These are phyloP conservation scores for Epizoanthus fatuus DNA, from an alignment of 92 coral and sea anemone species.

Conservation along the genomic window DNA sequence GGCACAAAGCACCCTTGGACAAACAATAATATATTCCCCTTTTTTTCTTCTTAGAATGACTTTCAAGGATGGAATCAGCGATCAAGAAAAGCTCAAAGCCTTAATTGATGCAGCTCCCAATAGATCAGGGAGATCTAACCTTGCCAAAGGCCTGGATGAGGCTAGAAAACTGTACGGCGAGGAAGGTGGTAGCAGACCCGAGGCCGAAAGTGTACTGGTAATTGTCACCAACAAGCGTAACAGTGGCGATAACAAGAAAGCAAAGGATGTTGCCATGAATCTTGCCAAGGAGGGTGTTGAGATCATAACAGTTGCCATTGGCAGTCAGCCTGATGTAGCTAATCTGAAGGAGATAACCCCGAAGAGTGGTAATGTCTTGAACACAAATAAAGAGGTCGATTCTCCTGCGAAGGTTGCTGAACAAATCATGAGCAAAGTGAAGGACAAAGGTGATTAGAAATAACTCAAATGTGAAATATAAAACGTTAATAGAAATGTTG, in stretches of 20 bases:
- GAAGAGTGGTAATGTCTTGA: slow-evolving; percentile 26
- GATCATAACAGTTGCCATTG: slow-evolving; percentile 49
- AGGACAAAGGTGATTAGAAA: slow-evolving; percentile 23
- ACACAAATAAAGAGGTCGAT: slow-evolving; percentile 41
- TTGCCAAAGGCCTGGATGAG: slow-evolving; percentile 50
- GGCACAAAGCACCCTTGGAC: no score
- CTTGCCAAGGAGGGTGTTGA: slow-evolving; percentile 37
- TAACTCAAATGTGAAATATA: not conserved
- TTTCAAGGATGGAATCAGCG: slow-evolving; percentile 45
- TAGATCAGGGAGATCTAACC: slow-evolving; percentile 37
- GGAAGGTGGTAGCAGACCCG: not conserved
- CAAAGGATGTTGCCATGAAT: slow-evolving; percentile 13
- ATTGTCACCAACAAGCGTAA: slow-evolving; percentile 31
- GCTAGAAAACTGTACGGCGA: slow-evolving; percentile 20
- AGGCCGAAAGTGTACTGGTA: slow-evolving; percentile 15
- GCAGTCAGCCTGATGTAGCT: slow-evolving; percentile 25
- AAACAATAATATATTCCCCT: no score
- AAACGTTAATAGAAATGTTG: not conserved
- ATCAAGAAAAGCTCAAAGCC: slow-evolving; percentile 37
- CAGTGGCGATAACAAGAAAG: slow-evolving; percentile 2
- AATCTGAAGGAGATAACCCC: slow-evolving; percentile 35
- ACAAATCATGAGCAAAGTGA: slow-evolving; percentile 43
- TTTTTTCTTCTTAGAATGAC: slow-evolving; percentile 5
- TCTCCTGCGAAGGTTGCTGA: slow-evolving; percentile 46
- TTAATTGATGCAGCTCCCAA: slow-evolving; percentile 48